Base-by-base conservation (phyloP, 2,797 vertebrate genomes). In the Notamacropus eugenii region DNA sequence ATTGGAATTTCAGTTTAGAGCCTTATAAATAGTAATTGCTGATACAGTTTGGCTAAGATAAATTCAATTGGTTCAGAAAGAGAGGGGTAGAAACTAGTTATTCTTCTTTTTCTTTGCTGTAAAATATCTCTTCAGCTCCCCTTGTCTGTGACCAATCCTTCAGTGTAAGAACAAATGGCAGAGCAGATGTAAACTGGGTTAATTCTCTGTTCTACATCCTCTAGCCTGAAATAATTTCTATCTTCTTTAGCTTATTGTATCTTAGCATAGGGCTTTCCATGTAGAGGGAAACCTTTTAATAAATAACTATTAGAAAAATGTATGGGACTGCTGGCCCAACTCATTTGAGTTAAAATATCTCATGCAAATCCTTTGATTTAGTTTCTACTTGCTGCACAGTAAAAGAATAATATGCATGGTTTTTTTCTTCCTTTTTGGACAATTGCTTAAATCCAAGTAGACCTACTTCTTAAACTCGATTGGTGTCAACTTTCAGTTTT, bases 291-390 rank as follows among this genome's bases (percentile, higher is more conserved):
- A 9, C 0, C 19, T 87, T 87, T 87, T 22, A 87, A 87, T 87
- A 34, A 87, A 87, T 87, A 87, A 9, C 24, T 87, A 46, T 87
- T 28, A 46, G 24, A 87, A 87, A 40, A 50, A 27, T 87, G 40
- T 50, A 27, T 40, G 19, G 0, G 57, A 62, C 59, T 93, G 59
- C 52, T 82, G 34, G 31, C n/a, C 54, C 16, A 91, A 5, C 14
- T 91, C 34, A 82, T 52, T 93, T 16, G 92, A 87, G 93, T 96
- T 59, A 96, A 31, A 93, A 2, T 50, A 1, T 2, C n/a, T 95
- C 55, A 22, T 62, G 19, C 94, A 97, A 96, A 74, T 91, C 13
- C 94, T 95, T 92, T n/a, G 27, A 91, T 96, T 94, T 90, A 93
- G 93, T 93, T n/a, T 54, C 54, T 94, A 46, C 90, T 93, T 94